Evolutionary conservation across 2,888 invertebrate genomes (phyloP), one percentile per base, ranked within the genome.

Genomic region (Synanthedon andrenaeformis): DNA sequence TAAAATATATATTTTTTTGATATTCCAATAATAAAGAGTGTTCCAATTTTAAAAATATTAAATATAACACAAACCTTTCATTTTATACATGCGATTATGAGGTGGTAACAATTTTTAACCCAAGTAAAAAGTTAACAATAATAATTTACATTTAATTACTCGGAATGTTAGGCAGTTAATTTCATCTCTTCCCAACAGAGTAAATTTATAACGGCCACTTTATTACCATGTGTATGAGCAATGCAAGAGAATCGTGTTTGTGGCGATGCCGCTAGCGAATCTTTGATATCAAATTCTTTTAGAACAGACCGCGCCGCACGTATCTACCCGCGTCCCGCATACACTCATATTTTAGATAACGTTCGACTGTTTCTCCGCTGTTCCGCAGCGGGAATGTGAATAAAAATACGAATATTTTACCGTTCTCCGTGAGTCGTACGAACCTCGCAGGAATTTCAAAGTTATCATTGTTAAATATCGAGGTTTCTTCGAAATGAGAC

Each of bases 251-350:
- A 63, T 59, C 61, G 56, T 64, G 66, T 73, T 68, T 71, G 66
- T 65, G 61, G 61, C 64, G 35, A 35, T 35, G 60, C 56, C 63
- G 66, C 66, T 58, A 71, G 70, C 69, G 72, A 71, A 79, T 82
- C 78, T 80, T 79, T 83, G 79, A 82, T 82, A 84, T 79, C 76
- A 81, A 82, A 83, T 82, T 82, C 81, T 79, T 83, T 82, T 67
- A 79, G 77, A 79, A 67, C 73, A 72, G 68, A 76, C 79, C 80
- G 74, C 82, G 75, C 79, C 80, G 74, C 82, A 84, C 80, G 78
- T 79, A 79, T 64, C 48, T 65, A 45, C 45, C 23, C 61, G 59
- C 67, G 35, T 66, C 69, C 66, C 71, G 63, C 71, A 76, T 76
- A 76, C 74, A 72, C 79, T 80, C 81, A 79, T 82, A 82, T 80